These are phyloP conservation scores for Reticulitermes lucifugus DNA, from an alignment of 2,888 invertebrate genomes.

Conservation along the genomic window DNA sequence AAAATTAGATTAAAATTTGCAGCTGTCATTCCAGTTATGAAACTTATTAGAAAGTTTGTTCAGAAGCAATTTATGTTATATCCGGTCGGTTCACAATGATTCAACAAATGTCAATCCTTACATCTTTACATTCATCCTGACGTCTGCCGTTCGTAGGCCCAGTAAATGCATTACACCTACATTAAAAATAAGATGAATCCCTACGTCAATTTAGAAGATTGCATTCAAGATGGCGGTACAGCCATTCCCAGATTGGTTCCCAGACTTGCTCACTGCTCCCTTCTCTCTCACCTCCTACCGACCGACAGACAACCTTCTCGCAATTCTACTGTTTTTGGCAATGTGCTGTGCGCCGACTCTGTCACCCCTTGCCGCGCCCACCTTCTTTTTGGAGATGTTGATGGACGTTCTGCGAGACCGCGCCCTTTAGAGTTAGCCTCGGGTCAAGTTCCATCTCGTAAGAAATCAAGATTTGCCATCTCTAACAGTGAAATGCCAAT, in stretches of 20 bases:
- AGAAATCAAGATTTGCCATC: neutral
- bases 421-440: conserved; percentile 41
- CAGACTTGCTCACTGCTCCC: conserved; percentile 30
- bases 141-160: neutral
- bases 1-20: too few relatives aligned
- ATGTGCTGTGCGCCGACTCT: conserved; percentile 41
- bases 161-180: conserved; percentile 8
- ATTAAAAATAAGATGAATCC: conserved; percentile 37
- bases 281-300: neutral
- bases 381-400: conserved; percentile 35
- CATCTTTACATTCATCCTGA: neutral
- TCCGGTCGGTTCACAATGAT: too few relatives aligned
- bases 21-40: too few relatives aligned
- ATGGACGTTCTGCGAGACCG: conserved; percentile 41
- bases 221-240: conserved; percentile 52
- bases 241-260: conserved; percentile 51
- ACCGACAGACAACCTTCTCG: neutral
- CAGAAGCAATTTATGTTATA: too few relatives aligned
- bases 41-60: too few relatives aligned
- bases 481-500: neutral
- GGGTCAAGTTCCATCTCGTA: conserved; percentile 20
- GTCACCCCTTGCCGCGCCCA: conserved; percentile 33
- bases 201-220: conserved; percentile 51
- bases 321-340: conserved; percentile 40
- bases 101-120: neutral